phyloP scores from a whole-genome alignment of 1,140 invertebrate species.

The Orchesella cincta region DNA sequence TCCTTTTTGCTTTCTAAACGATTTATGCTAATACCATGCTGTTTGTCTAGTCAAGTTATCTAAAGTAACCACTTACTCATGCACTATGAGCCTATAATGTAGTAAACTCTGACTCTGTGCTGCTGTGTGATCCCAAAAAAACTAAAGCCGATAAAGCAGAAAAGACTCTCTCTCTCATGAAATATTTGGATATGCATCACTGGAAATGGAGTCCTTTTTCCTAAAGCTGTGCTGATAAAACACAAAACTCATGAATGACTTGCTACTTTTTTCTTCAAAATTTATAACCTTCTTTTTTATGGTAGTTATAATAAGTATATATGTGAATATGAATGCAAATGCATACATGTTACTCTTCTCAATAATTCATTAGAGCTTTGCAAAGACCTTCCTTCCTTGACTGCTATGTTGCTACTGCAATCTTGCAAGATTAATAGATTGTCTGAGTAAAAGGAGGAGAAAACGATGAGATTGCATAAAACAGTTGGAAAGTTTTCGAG shows the following conservation, averaged over 20 bases:
- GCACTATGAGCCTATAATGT: neutral
- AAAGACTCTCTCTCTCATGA: neutral
- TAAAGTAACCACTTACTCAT: no score
- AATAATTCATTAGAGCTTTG: no score
- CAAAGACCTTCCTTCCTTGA: no score
- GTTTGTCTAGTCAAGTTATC: neutral
- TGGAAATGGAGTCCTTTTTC: conserved; percentile 1
- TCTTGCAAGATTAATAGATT: neutral
- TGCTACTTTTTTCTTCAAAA: neutral
- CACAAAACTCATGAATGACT: neutral
- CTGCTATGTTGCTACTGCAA: no score
- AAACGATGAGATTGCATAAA: no score
- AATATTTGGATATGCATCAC: neutral
- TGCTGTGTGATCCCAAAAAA: neutral
- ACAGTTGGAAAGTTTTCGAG: no score
- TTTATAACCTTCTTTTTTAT: no score
- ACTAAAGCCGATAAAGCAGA: neutral
- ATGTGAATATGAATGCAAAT: no score
- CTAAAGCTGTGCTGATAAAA: neutral
- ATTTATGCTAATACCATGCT: neutral
- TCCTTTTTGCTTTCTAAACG: neutral
- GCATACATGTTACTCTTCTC: no score
- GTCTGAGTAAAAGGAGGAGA: no score
- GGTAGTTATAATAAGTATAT: no score
- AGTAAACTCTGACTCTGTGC: neutral